Conservation (phyloP, 2,113 vertebrate species). For the Nerophis ophidion region DNA sequence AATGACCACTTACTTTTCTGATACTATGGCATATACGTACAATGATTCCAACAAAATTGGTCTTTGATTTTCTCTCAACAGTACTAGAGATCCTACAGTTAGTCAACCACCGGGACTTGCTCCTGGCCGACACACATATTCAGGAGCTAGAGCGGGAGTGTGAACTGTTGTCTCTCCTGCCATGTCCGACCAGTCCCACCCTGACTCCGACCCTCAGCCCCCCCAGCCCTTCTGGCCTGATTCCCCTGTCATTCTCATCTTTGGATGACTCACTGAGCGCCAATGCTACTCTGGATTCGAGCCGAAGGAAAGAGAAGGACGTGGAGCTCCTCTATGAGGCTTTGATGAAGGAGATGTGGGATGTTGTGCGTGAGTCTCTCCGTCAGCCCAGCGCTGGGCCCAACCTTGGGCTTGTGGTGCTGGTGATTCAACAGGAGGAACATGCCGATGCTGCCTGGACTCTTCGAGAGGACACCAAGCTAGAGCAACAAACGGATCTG, state of each 20-base stretch:
- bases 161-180: constrained; percentile 61
- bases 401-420: constrained; percentile 77
- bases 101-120: constrained; percentile 82
- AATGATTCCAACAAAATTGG: background rate
- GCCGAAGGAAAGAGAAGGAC: constrained; percentile 78
- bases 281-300: constrained; percentile 53
- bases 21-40: background rate
- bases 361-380: constrained; percentile 79
- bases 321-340: constrained; percentile 84
- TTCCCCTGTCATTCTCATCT: constrained; percentile 27
- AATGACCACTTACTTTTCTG: background rate
- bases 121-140: constrained; percentile 82
- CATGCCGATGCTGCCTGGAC: constrained; percentile 67
- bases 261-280: constrained; percentile 50
- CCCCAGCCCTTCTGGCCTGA: constrained; percentile 20
- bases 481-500: constrained; percentile 12
- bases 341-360: constrained; percentile 83
- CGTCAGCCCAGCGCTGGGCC: constrained; percentile 68
- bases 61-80: constrained; percentile 33
- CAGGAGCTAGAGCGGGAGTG: constrained; percentile 83
- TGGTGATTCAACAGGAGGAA: constrained; percentile 84
- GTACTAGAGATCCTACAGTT: constrained; percentile 85
- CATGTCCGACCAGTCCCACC: constrained; percentile 32
- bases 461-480: constrained; percentile 49
- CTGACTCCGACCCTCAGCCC: constrained; percentile 29